phyloP scores from a whole-genome alignment of 2,888 invertebrate species.

The Portevinia maculata region DNA sequence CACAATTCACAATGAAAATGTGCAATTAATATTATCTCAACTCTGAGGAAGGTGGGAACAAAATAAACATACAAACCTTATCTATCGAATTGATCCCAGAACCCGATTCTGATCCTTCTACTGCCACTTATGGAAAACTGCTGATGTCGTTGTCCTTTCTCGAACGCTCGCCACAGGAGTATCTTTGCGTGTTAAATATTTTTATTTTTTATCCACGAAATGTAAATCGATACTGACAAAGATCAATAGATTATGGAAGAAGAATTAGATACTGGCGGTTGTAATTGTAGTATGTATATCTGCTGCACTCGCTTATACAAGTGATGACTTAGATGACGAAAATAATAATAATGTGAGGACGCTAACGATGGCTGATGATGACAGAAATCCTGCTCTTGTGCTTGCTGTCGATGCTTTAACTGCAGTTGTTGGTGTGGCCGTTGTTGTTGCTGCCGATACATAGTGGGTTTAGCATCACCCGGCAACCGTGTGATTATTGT shows the following conservation, averaged over 20 bases:
- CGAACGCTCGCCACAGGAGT: conserved; percentile 57
- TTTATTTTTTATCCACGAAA: conserved; percentile 46
- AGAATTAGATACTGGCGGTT: conserved; percentile 21
- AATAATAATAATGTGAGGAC: conserved; percentile 66
- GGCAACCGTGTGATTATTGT: conserved; percentile 45
- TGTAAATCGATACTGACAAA: conserved; percentile 22
- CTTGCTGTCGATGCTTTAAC: conserved; percentile 38
- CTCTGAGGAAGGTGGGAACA: not conserved
- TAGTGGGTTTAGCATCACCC: conserved; percentile 37
- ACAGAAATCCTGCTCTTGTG: conserved; percentile 64
- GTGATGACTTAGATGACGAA: conserved; percentile 69
- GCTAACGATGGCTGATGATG: conserved; percentile 67
- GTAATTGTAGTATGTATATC: not conserved
- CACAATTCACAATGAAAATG: conserved; percentile 5
- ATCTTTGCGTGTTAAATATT: conserved; percentile 24
- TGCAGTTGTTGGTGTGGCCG: conserved; percentile 23
- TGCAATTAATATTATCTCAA: conserved; percentile 6
- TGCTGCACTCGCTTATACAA: conserved; percentile 52
- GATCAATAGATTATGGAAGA: conserved; percentile 30
- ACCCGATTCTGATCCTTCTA: conserved; percentile 40
- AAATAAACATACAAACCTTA: not conserved
- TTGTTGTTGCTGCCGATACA: conserved; percentile 64
- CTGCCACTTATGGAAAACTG: conserved; percentile 12
- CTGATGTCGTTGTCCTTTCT: not conserved
- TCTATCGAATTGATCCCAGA: conserved; percentile 32